Percentiles rank a stretch among this genome's conserved stretches.
Evolutionary conservation across 2,113 vertebrate genomes (phyloP).

Genomic region (Plestiodon gilberti): DNA sequence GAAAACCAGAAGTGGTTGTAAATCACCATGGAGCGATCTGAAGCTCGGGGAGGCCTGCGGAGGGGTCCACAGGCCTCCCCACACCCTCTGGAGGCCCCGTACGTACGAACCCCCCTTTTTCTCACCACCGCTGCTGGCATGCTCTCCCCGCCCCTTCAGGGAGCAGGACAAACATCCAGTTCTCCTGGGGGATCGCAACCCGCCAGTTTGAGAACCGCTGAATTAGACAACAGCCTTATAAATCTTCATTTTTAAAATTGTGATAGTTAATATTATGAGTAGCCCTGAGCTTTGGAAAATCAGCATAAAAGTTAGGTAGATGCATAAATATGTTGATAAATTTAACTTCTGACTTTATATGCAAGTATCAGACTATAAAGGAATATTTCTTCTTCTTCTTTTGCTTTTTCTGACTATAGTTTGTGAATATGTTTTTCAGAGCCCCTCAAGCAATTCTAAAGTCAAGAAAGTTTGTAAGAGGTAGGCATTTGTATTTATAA

Average conservation of each 20-base stretch:
- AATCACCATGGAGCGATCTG: too few relatives aligned
- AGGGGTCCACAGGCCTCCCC: too few relatives aligned
- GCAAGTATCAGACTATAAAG: background rate
- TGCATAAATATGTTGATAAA: background rate
- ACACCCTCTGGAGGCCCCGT: too few relatives aligned
- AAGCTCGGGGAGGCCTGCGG: too few relatives aligned
- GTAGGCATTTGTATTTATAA: constrained; percentile 61
- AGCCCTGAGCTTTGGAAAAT: background rate
- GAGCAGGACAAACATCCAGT: too few relatives aligned
- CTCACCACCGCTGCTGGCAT: too few relatives aligned
- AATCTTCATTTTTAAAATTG: background rate
- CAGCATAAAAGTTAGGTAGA: background rate
- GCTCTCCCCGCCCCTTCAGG: too few relatives aligned
- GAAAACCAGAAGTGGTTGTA: too few relatives aligned
- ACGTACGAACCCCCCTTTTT: too few relatives aligned
- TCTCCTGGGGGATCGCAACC: background rate
- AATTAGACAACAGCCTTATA: background rate
- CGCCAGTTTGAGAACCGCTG: background rate
- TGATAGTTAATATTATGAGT: background rate
- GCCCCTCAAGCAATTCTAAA: constrained; percentile 63
- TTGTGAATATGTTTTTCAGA: constrained; percentile 68
- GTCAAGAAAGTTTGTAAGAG: constrained; percentile 77
- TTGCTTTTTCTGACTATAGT: constrained; percentile 42
- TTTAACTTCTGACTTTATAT: background rate
- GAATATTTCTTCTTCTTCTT: background rate